Evolutionary conservation across 2,888 invertebrate species (phyloP).

Genomic region (Allolobophora icterica): DNA sequence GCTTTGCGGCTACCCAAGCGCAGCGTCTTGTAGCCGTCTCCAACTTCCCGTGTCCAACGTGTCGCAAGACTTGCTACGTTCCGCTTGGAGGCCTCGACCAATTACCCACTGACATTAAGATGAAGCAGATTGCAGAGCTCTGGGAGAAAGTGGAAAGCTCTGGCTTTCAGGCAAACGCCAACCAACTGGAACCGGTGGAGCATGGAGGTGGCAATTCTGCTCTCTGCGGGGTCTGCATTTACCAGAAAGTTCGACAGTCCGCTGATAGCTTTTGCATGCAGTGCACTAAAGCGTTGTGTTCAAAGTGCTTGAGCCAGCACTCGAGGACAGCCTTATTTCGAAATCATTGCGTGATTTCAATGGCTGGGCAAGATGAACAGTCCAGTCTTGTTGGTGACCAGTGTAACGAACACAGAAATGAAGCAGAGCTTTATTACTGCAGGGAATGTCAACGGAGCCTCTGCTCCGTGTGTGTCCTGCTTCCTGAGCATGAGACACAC

Average conservation of each 20-base stretch:
- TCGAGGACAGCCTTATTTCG: background rate
- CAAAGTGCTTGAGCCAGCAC: constrained; percentile 14
- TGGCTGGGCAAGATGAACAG: background rate
- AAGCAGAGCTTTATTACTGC: background rate
- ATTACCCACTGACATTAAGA: constrained; percentile 41
- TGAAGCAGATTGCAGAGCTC: constrained; percentile 40
- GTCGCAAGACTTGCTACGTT: constrained; percentile 41
- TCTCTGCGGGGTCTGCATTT: constrained; percentile 9
- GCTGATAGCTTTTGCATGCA: constrained; percentile 28
- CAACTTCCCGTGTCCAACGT: constrained; percentile 45
- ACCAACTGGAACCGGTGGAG: background rate
- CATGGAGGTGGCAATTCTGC: background rate
- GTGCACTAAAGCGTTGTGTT: constrained; percentile 27
- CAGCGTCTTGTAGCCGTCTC: constrained; percentile 32
- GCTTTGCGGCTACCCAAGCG: constrained; percentile 31
- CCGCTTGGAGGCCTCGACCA: constrained; percentile 36
- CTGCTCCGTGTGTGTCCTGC: constrained; percentile 27
- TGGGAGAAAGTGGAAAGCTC: constrained; percentile 24
- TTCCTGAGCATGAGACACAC: background rate
- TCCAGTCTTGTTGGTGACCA: background rate
- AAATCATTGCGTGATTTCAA: constrained; percentile 23
- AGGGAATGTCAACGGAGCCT: background rate
- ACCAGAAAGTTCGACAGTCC: background rate
- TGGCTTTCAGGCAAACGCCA: background rate
- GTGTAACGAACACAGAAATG: background rate